Conservation (phyloP, 2,797 vertebrate genomes). For the Tokudaia muenninki region DNA sequence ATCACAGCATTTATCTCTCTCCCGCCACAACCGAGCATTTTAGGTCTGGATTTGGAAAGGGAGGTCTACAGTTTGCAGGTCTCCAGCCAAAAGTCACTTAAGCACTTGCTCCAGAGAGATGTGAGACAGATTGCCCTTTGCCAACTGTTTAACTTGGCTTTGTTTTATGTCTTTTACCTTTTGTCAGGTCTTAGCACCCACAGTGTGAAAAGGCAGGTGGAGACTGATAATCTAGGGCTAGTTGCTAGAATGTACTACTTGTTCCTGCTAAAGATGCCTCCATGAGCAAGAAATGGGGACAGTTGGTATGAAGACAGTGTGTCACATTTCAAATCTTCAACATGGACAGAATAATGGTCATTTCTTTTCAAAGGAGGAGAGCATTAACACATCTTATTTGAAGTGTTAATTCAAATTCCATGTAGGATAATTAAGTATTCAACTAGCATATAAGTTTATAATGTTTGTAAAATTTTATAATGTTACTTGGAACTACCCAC, state of each 20-base stretch:
- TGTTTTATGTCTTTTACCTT: slow-evolving; percentile 1
- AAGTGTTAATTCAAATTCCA: background rate
- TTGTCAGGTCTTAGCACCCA: background rate
- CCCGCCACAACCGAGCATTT: background rate
- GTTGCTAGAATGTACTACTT: background rate
- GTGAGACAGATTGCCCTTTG: background rate
- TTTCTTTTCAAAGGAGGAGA: background rate
- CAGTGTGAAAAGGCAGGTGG: background rate
- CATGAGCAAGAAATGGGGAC: background rate
- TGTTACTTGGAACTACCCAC: background rate
- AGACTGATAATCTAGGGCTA: background rate
- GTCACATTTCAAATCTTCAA: background rate
- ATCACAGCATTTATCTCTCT: background rate
- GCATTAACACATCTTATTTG: background rate
- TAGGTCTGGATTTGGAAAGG: background rate
- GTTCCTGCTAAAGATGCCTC: background rate
- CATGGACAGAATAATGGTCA: background rate
- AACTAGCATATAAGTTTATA: background rate
- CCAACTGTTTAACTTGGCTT: background rate
- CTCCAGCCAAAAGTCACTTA: background rate
- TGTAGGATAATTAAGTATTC: background rate
- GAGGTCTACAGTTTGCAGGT: background rate
- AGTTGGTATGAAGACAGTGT: background rate
- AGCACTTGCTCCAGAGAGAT: background rate
- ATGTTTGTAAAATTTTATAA: background rate